Conservation (phyloP, 2,888 invertebrate species). For the Steinernema scapterisci region DNA sequence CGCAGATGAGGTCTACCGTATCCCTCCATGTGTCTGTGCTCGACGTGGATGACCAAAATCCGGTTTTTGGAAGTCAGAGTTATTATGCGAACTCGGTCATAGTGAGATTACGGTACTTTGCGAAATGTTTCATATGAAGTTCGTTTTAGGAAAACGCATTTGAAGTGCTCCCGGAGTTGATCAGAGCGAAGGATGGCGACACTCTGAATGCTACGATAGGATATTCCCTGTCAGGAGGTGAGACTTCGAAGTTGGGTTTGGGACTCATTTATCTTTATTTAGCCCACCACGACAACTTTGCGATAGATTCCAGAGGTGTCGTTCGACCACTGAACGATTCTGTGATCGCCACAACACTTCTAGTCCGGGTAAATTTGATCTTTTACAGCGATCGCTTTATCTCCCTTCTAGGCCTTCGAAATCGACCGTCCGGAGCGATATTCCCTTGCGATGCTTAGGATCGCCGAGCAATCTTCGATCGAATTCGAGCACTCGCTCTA, state of each 20-base stretch:
- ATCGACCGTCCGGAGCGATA: conserved; percentile 52
- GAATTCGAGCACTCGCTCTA: conserved; percentile 42
- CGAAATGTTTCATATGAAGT: background rate
- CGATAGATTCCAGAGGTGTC: conserved; percentile 37
- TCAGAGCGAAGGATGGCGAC: conserved; percentile 59
- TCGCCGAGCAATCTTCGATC: conserved; percentile 42
- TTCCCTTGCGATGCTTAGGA: conserved; percentile 52
- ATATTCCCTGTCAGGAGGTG: conserved; percentile 60
- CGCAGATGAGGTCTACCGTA: conserved; percentile 47
- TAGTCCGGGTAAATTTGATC: conserved; percentile 37
- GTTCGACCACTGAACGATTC: conserved; percentile 38
- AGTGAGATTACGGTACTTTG: conserved; percentile 40
- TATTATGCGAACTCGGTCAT: conserved; percentile 56
- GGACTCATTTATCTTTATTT: background rate
- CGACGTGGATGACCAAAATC: conserved; percentile 62
- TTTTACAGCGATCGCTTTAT: background rate
- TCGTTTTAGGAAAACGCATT: conserved; percentile 38
- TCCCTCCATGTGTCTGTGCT: conserved; percentile 53
- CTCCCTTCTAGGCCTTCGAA: conserved; percentile 54
- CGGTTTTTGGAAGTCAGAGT: conserved; percentile 52
- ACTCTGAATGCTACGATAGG: conserved; percentile 55
- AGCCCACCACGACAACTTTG: conserved; percentile 35
- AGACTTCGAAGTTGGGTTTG: too few relatives aligned
- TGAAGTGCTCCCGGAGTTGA: conserved; percentile 47
- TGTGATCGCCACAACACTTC: conserved; percentile 39